A percentile compares a stretch with the other conserved stretches of the same genome.
phyloP scores from a whole-genome alignment of 2,888 invertebrate genomes.

The Doris montereyensis region DNA sequence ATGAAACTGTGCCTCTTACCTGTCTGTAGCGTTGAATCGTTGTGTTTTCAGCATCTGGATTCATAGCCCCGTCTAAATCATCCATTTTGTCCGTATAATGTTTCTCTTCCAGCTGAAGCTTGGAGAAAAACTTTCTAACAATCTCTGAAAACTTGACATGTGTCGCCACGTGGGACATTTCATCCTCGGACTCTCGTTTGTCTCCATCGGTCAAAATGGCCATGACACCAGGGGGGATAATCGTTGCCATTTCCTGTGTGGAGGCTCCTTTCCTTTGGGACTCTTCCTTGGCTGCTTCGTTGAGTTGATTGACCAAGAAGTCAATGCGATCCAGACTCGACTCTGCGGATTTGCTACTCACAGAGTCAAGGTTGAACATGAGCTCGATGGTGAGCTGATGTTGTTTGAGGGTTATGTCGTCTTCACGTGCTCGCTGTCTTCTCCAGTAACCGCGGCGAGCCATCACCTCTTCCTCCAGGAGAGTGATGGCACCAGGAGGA shows the following conservation, averaged over 20 bases:
- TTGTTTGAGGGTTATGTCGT: constrained; percentile 52
- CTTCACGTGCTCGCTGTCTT: constrained; percentile 64
- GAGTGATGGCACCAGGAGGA: constrained; percentile 65
- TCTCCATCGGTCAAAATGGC: constrained; percentile 65
- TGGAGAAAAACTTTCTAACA: constrained; percentile 63
- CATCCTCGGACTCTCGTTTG: constrained; percentile 56
- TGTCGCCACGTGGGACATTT: constrained; percentile 57
- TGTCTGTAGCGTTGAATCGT: constrained; percentile 57
- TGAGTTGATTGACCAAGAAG: constrained; percentile 53
- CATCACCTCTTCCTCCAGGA: constrained; percentile 68
- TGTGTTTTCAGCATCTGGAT: constrained; percentile 65
- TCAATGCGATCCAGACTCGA: constrained; percentile 58
- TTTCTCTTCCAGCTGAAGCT: constrained; percentile 65
- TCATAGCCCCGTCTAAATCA: constrained; percentile 63
- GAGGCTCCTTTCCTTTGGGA: constrained; percentile 65
- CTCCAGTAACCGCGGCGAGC: constrained; percentile 67
- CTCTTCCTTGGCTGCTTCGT: constrained; percentile 62
- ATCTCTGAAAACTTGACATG: constrained; percentile 64
- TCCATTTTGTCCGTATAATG: constrained; percentile 60
- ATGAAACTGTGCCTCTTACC: background rate
- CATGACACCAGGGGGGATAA: constrained; percentile 65
- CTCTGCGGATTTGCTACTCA: background rate
- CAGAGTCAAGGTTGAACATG: constrained; percentile 37
- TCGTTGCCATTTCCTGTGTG: constrained; percentile 59
- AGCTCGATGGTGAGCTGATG: constrained; percentile 33